Base-by-base conservation (phyloP, 1,140 invertebrate genomes). In the Hirudo medicinalis region DNA sequence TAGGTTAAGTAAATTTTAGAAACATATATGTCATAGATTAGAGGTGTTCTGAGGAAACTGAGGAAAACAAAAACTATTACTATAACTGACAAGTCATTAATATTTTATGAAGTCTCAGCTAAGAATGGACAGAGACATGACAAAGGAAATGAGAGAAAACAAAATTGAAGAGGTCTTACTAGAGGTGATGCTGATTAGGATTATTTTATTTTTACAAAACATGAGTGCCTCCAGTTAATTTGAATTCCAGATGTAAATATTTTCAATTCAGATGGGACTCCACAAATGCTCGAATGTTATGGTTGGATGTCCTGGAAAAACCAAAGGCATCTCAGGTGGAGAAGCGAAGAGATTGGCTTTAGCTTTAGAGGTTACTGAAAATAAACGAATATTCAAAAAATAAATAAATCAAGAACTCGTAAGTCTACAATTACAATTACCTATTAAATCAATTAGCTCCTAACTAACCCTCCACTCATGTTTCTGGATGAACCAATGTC, bases 401-500 rank as follows among this genome's bases (percentile, higher is more conserved):
- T 9, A 49, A 49, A 49, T 17, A 49, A 49, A 0, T 15, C 11
- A 13, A 2, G 9, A 9, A 49, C 1, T 5, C 11, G 2, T 36
- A 36, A 49, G 15, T 49, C 11, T 49, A 0, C 9, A 5, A 49
- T 49, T 49, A 49, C 9, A 15, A 17, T 49, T 49, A 49, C 0
- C 11, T 15, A 11, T 49, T 49, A 49, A 15, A 49, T 49, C 11
- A 13, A 49, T 15, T 17, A 49, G 43, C 43, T 97, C 25, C 83
- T 97, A 27, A 97, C 92, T 0, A 89, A 97, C 83, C 94, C 94
- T 2, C 89, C 91, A 0, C 82, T 99, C 53, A 87, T 98, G 86
- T 93, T 98, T 78, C 97, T 94, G 80, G 95, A 99, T 79, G 95
- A 98, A 79, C 94, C 94, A 2, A 98, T 94, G 0, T 95, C 84